Evolutionary conservation across 2,113 vertebrate species (phyloP).

Genomic region (Corythoichthys haematopterus): DNA sequence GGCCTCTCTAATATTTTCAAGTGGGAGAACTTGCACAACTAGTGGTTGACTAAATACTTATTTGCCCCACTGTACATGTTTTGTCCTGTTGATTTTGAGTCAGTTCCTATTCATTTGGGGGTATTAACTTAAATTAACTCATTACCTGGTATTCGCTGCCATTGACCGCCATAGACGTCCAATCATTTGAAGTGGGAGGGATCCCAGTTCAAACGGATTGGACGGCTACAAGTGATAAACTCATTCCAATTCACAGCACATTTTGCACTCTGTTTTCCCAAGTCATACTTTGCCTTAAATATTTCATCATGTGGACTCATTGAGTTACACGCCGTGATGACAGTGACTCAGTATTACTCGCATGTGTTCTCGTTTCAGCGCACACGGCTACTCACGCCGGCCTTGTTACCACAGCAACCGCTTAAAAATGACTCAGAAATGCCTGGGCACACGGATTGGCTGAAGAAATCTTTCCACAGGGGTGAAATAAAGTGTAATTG

Average conservation of each 20-base stretch:
- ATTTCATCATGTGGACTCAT: slow-evolving; percentile 39
- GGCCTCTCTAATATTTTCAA: too few relatives aligned
- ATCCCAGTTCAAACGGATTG: too few relatives aligned
- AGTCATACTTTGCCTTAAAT: slow-evolving; percentile 38
- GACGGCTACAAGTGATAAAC: too few relatives aligned
- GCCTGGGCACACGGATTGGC: background rate
- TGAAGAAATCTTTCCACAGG: slow-evolving; percentile 2
- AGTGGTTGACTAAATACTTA: too few relatives aligned
- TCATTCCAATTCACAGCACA: background rate
- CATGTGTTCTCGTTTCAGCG: background rate
- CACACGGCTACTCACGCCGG: background rate
- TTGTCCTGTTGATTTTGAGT: too few relatives aligned
- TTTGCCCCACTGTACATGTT: too few relatives aligned
- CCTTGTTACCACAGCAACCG: background rate
- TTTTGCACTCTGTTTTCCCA: background rate
- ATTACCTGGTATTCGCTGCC: too few relatives aligned
- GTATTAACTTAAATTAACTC: too few relatives aligned
- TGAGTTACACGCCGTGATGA: slow-evolving; percentile 22
- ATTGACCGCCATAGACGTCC: too few relatives aligned
- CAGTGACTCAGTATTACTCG: slow-evolving; percentile 18
- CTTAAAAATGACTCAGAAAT: background rate
- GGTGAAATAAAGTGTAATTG: background rate
- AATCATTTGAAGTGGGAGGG: too few relatives aligned
- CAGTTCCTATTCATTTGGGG: too few relatives aligned
- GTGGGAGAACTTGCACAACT: too few relatives aligned